Percentiles rank a stretch among this genome's conserved stretches.
phyloP scores from a whole-genome alignment of 2,888 invertebrate genomes.

The Lithophane semibrunnea region DNA sequence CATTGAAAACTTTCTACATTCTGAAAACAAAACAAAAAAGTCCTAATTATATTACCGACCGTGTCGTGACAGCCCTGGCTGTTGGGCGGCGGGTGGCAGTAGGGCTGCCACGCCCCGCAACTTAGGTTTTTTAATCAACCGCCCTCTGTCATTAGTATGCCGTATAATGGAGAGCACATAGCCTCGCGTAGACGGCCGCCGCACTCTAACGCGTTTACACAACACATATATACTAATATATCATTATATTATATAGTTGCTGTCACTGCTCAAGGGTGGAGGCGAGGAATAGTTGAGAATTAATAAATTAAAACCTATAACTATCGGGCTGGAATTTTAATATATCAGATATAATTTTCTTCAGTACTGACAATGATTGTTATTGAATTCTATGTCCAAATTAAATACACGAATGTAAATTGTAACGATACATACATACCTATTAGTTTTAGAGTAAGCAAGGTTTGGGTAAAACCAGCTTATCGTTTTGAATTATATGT shows the following conservation, averaged over 20 bases:
- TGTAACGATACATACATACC: not conserved
- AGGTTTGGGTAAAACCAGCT: not conserved
- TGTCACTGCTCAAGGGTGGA: slow-evolving; percentile 35
- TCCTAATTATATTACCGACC: slow-evolving; percentile 36
- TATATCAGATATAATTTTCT: not conserved
- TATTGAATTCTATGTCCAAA: not conserved
- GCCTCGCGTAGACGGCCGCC: slow-evolving; percentile 37
- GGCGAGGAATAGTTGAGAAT: not conserved
- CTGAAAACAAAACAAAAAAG: not conserved
- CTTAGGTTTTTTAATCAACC: slow-evolving; percentile 89
- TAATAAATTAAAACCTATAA: slow-evolving; percentile 40
- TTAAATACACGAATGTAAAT: not conserved
- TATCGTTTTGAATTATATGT: not conserved
- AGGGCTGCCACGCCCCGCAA: slow-evolving; percentile 81
- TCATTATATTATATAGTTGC: slow-evolving; percentile 14
- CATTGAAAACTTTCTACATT: not conserved
- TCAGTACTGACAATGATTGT: not conserved
- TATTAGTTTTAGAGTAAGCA: not conserved
- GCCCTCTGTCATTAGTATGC: slow-evolving; percentile 88
- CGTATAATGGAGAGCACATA: slow-evolving; percentile 82
- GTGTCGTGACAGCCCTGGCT: slow-evolving; percentile 65
- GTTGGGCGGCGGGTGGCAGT: slow-evolving; percentile 64
- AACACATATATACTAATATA: slow-evolving; percentile 44
- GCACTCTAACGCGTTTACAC: slow-evolving; percentile 62
- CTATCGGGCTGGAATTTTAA: slow-evolving; percentile 15